Evolutionary conservation across 2,113 vertebrate genomes (phyloP).

Genomic region (Zapornia atra): DNA sequence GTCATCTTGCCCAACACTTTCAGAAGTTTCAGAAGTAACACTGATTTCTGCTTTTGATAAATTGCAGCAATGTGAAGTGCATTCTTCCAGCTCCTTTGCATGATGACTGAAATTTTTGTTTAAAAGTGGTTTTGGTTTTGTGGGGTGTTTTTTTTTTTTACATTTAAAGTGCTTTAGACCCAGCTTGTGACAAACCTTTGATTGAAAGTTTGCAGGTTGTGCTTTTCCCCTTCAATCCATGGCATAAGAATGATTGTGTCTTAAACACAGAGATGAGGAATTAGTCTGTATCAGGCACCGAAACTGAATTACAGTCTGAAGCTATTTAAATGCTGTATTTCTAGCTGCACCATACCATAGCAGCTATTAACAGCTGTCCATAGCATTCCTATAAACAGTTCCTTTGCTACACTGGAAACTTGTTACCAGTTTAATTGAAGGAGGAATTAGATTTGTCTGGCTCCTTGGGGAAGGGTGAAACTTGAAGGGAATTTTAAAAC

Average conservation of each 20-base stretch:
- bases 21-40: neutral
- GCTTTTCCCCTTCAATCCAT: neutral
- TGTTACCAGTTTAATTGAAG: neutral
- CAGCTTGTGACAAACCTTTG: neutral
- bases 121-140: neutral
- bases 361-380: neutral
- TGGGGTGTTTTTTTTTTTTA: neutral
- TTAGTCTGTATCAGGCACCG: neutral
- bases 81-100: neutral
- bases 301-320: neutral
- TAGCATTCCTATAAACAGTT: neutral
- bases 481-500: neutral
- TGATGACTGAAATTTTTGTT: neutral
- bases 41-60: neutral
- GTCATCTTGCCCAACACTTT: neutral
- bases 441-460: neutral
- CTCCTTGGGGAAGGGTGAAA: neutral
- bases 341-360: neutral
- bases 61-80: neutral
- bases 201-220: neutral
- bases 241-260: neutral
- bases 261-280: neutral
- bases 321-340: neutral
- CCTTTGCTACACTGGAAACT: neutral
- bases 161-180: neutral